Base-by-base conservation (phyloP, 2,888 invertebrate genomes). In the Philonicus albiceps region DNA sequence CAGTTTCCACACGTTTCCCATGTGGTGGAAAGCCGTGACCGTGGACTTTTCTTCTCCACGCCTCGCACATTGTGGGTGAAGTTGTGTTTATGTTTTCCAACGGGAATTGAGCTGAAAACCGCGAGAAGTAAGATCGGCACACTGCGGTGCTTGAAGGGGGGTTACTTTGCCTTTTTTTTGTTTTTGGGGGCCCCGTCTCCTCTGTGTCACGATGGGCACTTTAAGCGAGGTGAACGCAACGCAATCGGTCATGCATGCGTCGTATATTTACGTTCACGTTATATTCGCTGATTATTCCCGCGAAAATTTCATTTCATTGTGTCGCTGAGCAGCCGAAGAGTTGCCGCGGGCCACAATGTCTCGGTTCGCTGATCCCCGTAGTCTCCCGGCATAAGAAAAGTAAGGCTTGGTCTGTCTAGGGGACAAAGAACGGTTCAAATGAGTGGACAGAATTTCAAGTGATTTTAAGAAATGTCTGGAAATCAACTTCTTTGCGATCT, bases 161-260 rank as follows among this genome's bases (percentile, higher is more conserved):
- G 83, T 16, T 72, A 72, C 83, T 72, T 83, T 43, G n/a, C n/a
- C n/a, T n/a, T n/a, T n/a, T n/a, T n/a, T n/a, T n/a, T n/a, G n/a
- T 72, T 84, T 73, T 19, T 11, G 22, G 81, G 55, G 13, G 5
- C 27, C 49, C 53, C 30, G 34, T 43, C 43, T 84, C 73, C 43
- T 84, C 72, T 84, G 73, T 84, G 84, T 84, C 84, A 84, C 72
- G 16, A n/a, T n/a, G 73, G 37, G 84, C 64, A 11, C 84, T 40
- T 30, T 30, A 27, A 84, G 27, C 31, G 73, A 84, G 84, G 72
- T 43, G 73, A 84, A 43, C 84, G 84, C 84, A 73, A 84, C 84
- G 73, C 73, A 73, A 73, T 73, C 84, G 84, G 84, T 84, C 84
- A 84, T 84, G 84, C 84, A 73, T 84, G 73, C 73, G 73, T 43